Base-by-base conservation (phyloP, 2,888 invertebrate species). In the Orgyia antiqua region DNA sequence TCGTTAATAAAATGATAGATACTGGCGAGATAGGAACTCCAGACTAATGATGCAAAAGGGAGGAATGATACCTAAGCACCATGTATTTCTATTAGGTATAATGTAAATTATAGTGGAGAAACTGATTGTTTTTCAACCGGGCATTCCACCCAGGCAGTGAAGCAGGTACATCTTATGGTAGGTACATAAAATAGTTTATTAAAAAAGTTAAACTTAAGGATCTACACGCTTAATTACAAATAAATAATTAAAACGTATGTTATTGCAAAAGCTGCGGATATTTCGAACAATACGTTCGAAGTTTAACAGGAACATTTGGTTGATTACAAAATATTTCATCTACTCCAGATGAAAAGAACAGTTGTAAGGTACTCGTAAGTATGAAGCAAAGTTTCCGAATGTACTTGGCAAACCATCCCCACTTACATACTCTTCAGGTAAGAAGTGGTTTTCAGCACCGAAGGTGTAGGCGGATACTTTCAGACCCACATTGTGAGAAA, bases 381-480 rank as follows among this genome's bases (percentile, higher is more conserved):
- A 84, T 21, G 64, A 68, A 10, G 41, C 48, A 1, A 74, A 52
- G 29, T 86, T 47, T 3, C 84, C 84, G 13, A 69, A 54, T 11
- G 54, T 55, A 10, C 54, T 61, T 3, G 46, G 34, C 2, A 54
- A 49, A 2, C 54, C 45, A 3, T 39, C 19, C 3, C 40, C 42
- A 36, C 47, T 76, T 25, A 64, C 64, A 35, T 61, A 80, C 32
- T 83, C 73, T n/a, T 36, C 43, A 10, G 84, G 80, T 11, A 84
- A 53, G 39, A 67, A 84, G 3, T 42, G 24, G 39, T 84, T 83
- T 43, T 84, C 84, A 7, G 82, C 72, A 1, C 83, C 71, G 44
- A 84, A 84, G 1, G 83, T 83, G 40, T 77, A 84, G 0, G 82
- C 82, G 40, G 80, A 80, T 1, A 86, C 80, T 45, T 71, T 69